phyloP scores from a whole-genome alignment of 2,113 vertebrate species.

The Eonycteris spelaea region DNA sequence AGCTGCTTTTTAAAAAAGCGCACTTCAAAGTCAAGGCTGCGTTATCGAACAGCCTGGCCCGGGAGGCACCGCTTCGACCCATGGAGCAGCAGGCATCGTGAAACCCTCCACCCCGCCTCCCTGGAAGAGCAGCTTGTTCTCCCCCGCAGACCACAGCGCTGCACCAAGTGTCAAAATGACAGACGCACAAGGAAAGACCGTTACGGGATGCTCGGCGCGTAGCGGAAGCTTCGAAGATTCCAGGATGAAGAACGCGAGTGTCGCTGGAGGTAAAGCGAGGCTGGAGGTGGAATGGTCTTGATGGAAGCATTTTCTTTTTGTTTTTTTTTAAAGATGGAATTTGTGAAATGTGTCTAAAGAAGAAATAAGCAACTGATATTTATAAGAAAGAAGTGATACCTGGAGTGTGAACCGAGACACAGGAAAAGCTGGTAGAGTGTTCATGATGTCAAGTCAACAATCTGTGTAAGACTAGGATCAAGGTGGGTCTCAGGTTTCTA shows the following conservation, averaged over 20 bases:
- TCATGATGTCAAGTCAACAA: neutral
- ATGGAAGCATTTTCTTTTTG: neutral
- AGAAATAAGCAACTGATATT: neutral
- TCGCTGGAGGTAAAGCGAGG: neutral
- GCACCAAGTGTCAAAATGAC: neutral
- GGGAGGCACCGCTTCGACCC: neutral
- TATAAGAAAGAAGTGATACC: neutral
- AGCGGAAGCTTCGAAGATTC: neutral
- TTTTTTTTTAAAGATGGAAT: neutral
- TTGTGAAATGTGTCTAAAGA: neutral
- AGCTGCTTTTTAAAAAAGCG: neutral
- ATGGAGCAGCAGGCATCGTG: accelerated
- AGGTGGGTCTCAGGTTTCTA: neutral
- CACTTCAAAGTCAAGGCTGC: neutral
- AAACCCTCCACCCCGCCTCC: neutral
- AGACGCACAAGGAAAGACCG: neutral
- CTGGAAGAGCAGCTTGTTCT: neutral
- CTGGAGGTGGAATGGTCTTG: neutral
- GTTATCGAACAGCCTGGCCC: neutral
- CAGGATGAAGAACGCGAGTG: neutral
- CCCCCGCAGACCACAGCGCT: neutral
- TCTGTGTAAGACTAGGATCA: neutral
- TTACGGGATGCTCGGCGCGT: accelerated
- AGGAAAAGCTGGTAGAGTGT: neutral
- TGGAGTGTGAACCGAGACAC: neutral